phyloP scores from a whole-genome alignment of 2,888 invertebrate species.

The Lagria hirta region DNA sequence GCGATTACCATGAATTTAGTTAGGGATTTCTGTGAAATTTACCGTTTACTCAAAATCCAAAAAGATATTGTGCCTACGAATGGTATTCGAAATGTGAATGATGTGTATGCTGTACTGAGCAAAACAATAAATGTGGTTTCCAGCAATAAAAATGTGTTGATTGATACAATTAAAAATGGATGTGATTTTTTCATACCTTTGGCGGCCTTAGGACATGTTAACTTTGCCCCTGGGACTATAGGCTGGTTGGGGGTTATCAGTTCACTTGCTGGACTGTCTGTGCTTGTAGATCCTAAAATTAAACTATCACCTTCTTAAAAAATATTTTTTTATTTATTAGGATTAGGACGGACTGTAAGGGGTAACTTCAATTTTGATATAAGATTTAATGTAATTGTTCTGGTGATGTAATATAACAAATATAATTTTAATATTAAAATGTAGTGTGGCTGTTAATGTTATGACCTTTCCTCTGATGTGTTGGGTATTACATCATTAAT shows the following conservation, averaged over 20 bases:
- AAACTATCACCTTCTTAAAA: conserved; percentile 65
- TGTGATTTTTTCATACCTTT: conserved; percentile 88
- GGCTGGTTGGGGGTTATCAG: conserved; percentile 80
- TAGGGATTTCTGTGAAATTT: conserved; percentile 84
- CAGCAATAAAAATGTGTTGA: conserved; percentile 66
- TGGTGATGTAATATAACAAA: conserved; percentile 7
- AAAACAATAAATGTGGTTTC: conserved; percentile 42
- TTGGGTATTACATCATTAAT: conserved; percentile 12
- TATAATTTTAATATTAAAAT: no score
- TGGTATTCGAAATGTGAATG: conserved; percentile 35
- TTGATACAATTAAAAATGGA: conserved; percentile 82
- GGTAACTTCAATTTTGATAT: neutral
- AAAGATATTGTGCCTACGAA: conserved; percentile 40
- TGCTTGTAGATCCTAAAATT: conserved; percentile 74
- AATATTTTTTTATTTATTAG: conserved; percentile 8
- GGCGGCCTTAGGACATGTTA: conserved; percentile 75
- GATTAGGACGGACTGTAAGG: conserved; percentile 1
- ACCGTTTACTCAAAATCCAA: conserved; percentile 61
- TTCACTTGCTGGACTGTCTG: conserved; percentile 76
- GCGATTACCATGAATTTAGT: conserved; percentile 77
- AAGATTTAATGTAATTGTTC: no score
- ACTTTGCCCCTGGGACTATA: conserved; percentile 74
- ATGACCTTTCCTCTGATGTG: conserved; percentile 1
- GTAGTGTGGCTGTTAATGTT: conserved; percentile 1
- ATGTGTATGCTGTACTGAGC: conserved; percentile 33